Evolutionary conservation across 2,113 vertebrate species (phyloP).

Genomic region (Archocentrus centrarchus): DNA sequence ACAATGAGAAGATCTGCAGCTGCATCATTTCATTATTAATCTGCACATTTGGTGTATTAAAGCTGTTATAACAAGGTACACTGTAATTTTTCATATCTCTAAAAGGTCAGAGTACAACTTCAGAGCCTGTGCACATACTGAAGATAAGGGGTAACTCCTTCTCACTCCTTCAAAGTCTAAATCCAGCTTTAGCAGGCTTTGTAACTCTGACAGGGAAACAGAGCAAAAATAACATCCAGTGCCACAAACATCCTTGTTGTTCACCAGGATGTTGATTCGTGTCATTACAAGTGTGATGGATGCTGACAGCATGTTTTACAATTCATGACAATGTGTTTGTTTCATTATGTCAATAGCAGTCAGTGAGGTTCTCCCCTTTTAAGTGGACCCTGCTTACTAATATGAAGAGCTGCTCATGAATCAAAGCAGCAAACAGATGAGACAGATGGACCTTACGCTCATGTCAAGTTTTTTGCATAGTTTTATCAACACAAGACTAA

Average conservation of each 20-base stretch:
- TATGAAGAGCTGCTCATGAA: constrained; percentile 1
- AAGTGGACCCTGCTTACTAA: background rate
- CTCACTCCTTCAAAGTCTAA: background rate
- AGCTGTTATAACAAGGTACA: background rate
- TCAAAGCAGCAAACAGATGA: background rate
- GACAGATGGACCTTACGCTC: background rate
- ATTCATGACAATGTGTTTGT: constrained; percentile 17
- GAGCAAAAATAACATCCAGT: background rate
- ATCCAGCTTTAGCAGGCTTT: background rate
- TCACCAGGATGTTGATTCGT: background rate
- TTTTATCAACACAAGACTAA: background rate
- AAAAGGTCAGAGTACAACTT: background rate
- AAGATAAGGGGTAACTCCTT: background rate
- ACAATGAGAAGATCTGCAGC: background rate
- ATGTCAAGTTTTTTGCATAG: background rate
- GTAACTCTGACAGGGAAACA: background rate
- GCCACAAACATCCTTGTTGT: background rate
- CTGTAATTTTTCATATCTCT: background rate
- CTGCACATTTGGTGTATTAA: background rate
- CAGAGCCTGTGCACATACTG: background rate
- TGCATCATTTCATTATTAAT: background rate
- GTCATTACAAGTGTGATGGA: background rate
- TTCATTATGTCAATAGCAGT: constrained; percentile 28
- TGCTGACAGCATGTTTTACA: background rate
- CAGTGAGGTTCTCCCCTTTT: background rate